A percentile compares a stretch with the other conserved stretches of the same genome.
Conservation (phyloP, 2,888 invertebrate species). For the Caradrina clavipalpis region DNA sequence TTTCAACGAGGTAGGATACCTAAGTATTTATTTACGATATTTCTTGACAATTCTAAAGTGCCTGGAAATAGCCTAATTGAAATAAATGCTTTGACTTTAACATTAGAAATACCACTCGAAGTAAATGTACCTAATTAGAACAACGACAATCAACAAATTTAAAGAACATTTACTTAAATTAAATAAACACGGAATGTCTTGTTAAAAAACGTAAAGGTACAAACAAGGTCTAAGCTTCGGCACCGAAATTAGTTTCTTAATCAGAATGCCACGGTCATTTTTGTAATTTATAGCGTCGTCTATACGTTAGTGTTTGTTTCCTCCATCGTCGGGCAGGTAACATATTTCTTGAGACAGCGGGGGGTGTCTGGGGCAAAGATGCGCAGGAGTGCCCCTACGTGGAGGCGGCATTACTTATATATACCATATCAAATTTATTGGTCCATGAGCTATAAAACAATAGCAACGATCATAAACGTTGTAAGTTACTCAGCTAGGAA, state of each 20-base stretch:
- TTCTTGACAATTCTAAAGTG: no score
- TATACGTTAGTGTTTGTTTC: slow-evolving; percentile 86
- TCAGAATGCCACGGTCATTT: slow-evolving; percentile 83
- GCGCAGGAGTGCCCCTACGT: slow-evolving; percentile 70
- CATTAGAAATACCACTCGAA: slow-evolving; percentile 1
- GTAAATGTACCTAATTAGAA: slow-evolving; percentile 23
- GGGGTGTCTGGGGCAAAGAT: slow-evolving; percentile 83
- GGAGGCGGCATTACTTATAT: slow-evolving; percentile 56
- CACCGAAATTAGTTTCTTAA: slow-evolving; percentile 85
- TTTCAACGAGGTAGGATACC: slow-evolving; percentile 1
- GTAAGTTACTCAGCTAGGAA: not conserved
- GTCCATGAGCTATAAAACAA: slow-evolving; percentile 58
- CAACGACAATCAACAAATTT: slow-evolving; percentile 41
- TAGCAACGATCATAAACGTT: slow-evolving; percentile 31
- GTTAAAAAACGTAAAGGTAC: slow-evolving; percentile 70
- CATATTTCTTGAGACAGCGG: slow-evolving; percentile 83
- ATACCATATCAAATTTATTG: slow-evolving; percentile 66
- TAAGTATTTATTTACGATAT: slow-evolving; percentile 31
- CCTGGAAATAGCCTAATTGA: no score
- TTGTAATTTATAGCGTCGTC: slow-evolving; percentile 84
- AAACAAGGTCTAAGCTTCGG: slow-evolving; percentile 71
- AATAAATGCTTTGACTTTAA: no score
- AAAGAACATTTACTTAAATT: slow-evolving; percentile 57
- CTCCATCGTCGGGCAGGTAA: slow-evolving; percentile 83
- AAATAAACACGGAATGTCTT: slow-evolving; percentile 61